Conservation (phyloP, 2,113 vertebrate species). For the Arothron firmamentum region DNA sequence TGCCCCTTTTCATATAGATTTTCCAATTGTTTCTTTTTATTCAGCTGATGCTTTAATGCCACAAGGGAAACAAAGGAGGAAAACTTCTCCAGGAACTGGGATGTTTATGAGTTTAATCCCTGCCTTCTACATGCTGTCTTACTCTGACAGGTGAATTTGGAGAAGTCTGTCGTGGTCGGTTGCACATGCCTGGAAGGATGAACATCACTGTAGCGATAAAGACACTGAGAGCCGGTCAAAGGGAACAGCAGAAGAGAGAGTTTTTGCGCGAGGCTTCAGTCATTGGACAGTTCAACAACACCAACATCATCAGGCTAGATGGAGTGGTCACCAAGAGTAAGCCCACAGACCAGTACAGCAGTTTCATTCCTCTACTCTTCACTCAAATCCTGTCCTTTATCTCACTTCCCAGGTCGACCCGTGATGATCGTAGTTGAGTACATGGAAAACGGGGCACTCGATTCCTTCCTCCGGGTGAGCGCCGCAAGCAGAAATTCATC, state of each 20-base stretch:
- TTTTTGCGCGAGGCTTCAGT: slow-evolving; percentile 96
- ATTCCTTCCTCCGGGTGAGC: slow-evolving; percentile 91
- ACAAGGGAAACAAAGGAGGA: too few species aligned
- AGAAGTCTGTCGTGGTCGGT: slow-evolving; percentile 91
- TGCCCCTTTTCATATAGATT: too few species aligned
- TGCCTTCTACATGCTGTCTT: too few species aligned
- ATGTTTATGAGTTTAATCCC: too few species aligned
- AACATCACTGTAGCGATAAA: slow-evolving; percentile 95
- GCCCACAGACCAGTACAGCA: slow-evolving; percentile 25
- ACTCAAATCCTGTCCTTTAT: neutral
- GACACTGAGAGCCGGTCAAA: slow-evolving; percentile 90
- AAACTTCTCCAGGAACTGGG: too few species aligned
- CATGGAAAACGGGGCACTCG: slow-evolving; percentile 94
- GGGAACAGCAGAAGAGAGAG: slow-evolving; percentile 89
- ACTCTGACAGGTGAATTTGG: slow-evolving; percentile 87
- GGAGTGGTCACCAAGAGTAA: slow-evolving; percentile 96
- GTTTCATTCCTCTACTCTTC: neutral
- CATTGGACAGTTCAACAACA: slow-evolving; percentile 96
- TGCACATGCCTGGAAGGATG: slow-evolving; percentile 88
- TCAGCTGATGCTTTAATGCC: too few species aligned
- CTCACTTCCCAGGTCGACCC: slow-evolving; percentile 80
- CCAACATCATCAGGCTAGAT: slow-evolving; percentile 93
- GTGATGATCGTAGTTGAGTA: slow-evolving; percentile 97
- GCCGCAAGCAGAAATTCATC: neutral
- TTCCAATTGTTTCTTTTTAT: too few species aligned